Conservation (phyloP, 2,888 invertebrate genomes). For the Epistrophe grossulariae region DNA sequence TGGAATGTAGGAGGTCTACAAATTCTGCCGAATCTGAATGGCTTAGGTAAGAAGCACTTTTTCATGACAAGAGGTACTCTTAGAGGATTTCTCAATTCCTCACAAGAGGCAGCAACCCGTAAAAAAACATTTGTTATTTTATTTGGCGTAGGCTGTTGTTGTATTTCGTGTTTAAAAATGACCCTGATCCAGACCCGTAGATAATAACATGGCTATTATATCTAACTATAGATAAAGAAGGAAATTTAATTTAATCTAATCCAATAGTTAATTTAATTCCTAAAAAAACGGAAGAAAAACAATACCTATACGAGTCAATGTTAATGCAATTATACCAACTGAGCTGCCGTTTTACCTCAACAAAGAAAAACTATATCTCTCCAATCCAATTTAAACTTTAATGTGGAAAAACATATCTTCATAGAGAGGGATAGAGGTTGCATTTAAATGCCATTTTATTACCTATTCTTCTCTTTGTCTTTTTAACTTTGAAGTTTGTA, state of each 20-base stretch:
- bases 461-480: slow-evolving; percentile 1
- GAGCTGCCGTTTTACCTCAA: neutral
- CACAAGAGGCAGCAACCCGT: too few species aligned
- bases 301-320: neutral
- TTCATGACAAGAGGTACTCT: too few species aligned
- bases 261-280: neutral
- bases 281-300: neutral
- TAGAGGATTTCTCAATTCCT: too few species aligned
- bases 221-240: too few species aligned
- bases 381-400: slow-evolving; percentile 17
- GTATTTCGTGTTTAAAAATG: too few species aligned
- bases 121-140: too few species aligned
- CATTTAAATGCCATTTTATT: slow-evolving; percentile 22
- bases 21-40: too few species aligned
- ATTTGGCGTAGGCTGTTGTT: too few species aligned
- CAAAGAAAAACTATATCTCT: slow-evolving; percentile 1
- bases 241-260: neutral
- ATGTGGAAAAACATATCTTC: neutral
- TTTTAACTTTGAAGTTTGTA: slow-evolving; percentile 17
- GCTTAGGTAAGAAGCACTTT: too few species aligned
- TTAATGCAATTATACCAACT: neutral
- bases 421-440: neutral
- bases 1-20: too few species aligned
- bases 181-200: too few species aligned
- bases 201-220: too few species aligned